Evolutionary conservation across 2,113 vertebrate genomes (phyloP).

Genomic region (Campylomormyrus tamandua): DNA sequence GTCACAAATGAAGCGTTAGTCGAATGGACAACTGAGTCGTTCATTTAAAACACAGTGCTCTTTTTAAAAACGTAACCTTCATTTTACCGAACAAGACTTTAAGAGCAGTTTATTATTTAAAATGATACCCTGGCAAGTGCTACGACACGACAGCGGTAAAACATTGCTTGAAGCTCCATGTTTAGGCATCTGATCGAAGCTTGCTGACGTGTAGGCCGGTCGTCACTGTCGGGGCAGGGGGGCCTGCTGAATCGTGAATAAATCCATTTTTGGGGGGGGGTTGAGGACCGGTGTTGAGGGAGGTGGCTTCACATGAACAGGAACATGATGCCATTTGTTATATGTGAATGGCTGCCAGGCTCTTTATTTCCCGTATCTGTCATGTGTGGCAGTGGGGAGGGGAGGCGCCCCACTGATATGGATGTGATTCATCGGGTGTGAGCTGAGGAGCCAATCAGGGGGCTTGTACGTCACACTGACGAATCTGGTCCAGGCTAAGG

Average conservation of each 20-base stretch:
- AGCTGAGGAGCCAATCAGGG: not conserved
- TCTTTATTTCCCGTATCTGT: slow-evolving; percentile 1
- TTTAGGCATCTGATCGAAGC: not conserved
- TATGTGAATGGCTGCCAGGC: not conserved
- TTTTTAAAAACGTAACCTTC: not conserved
- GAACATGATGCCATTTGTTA: not conserved
- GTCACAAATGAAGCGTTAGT: not conserved
- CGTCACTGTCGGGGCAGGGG: not conserved
- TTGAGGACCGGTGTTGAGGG: not conserved
- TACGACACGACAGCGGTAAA: not conserved
- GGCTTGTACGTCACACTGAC: not conserved
- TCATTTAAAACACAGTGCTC: not conserved
- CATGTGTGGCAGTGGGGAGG: not conserved
- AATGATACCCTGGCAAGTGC: not conserved
- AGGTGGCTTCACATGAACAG: not conserved
- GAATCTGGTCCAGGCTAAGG: not conserved
- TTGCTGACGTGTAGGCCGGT: not conserved
- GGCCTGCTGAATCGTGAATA: not conserved
- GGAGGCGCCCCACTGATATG: not conserved
- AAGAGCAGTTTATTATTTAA: not conserved
- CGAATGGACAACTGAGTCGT: not conserved
- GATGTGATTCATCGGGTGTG: not conserved
- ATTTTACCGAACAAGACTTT: not conserved
- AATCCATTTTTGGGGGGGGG: not conserved
- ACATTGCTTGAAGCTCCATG: not conserved